These are phyloP conservation scores for Oligia latruncula DNA, from an alignment of 2,888 invertebrate genomes.

Conservation along the genomic window DNA sequence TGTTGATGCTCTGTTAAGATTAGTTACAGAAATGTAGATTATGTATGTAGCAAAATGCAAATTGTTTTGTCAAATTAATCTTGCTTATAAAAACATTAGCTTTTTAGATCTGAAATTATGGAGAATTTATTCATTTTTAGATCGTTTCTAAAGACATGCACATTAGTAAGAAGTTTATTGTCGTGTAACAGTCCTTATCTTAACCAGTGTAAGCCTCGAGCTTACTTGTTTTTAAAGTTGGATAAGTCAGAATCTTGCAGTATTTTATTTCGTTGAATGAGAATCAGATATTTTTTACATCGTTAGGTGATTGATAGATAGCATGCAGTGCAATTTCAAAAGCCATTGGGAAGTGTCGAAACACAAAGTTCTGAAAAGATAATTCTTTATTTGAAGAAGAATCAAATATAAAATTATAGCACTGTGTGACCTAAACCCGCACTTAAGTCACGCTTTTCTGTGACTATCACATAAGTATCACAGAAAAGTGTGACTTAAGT, in stretches of 20 bases:
- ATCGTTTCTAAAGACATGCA: neutral
- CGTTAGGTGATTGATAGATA: neutral
- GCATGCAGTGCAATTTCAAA: neutral
- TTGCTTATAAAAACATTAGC: neutral
- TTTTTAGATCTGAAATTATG: neutral
- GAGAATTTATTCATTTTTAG: neutral
- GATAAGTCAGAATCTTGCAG: conserved; percentile 7
- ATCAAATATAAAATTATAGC: neutral
- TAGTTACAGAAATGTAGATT: neutral
- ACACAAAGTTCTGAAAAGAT: neutral
- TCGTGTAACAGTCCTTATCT: conserved; percentile 10
- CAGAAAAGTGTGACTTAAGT: neutral
- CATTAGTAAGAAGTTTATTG: neutral
- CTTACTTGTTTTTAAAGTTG: conserved; percentile 35
- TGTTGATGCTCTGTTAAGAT: conserved; percentile 7
- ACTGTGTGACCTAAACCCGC: neutral
- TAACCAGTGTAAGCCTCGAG: conserved; percentile 24
- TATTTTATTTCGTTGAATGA: neutral
- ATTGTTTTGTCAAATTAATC: neutral
- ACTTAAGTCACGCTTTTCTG: neutral
- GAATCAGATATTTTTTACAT: neutral
- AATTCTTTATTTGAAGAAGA: neutral
- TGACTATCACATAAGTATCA: neutral
- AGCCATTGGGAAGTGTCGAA: neutral
- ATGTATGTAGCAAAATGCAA: neutral